A percentile compares a stretch with the other conserved stretches of the same genome.
Evolutionary conservation across 2,888 invertebrate genomes (phyloP).

Genomic region (Drosophila pegasa): DNA sequence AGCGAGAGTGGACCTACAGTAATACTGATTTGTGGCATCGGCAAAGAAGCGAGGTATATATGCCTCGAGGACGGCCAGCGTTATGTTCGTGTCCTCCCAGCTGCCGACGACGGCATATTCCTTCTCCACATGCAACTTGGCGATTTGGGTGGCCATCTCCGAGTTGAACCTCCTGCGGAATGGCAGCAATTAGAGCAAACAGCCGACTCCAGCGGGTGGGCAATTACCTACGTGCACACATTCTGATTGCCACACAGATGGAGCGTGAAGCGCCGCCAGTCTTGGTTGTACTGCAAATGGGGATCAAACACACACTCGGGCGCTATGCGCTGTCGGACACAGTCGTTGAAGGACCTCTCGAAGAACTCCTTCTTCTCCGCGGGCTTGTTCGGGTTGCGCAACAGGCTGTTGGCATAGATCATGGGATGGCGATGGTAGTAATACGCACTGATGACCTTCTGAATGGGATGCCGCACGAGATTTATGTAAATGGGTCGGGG

Average conservation of each 20-base stretch:
- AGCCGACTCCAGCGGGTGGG: not conserved
- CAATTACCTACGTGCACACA: slow-evolving; percentile 89
- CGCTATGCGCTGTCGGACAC: slow-evolving; percentile 86
- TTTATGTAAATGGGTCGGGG: slow-evolving; percentile 95
- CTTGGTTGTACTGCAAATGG: slow-evolving; percentile 91
- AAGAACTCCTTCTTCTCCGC: slow-evolving; percentile 48
- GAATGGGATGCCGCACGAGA: slow-evolving; percentile 94
- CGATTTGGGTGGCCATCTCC: slow-evolving; percentile 87
- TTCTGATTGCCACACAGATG: slow-evolving; percentile 95
- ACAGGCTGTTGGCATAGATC: slow-evolving; percentile 55
- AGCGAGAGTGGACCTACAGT: slow-evolving; percentile 85
- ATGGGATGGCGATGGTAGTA: slow-evolving; percentile 88
- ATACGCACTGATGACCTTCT: slow-evolving; percentile 95
- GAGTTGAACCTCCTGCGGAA: slow-evolving; percentile 91
- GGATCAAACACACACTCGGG: slow-evolving; percentile 86
- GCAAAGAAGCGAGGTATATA: slow-evolving; percentile 92
- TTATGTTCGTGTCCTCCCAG: slow-evolving; percentile 93
- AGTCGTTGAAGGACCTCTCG: slow-evolving; percentile 87
- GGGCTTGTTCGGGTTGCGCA: slow-evolving; percentile 47
- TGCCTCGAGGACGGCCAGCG: slow-evolving; percentile 91
- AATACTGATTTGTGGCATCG: slow-evolving; percentile 89
- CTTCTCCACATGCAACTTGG: slow-evolving; percentile 92
- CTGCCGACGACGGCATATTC: slow-evolving; percentile 94
- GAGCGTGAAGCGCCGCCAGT: slow-evolving; percentile 92
- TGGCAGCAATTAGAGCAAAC: slow-evolving; percentile 2